These are phyloP conservation scores for Lepeophtheirus salmonis DNA, from an alignment of 1,140 invertebrate genomes.

Conservation along the genomic window DNA sequence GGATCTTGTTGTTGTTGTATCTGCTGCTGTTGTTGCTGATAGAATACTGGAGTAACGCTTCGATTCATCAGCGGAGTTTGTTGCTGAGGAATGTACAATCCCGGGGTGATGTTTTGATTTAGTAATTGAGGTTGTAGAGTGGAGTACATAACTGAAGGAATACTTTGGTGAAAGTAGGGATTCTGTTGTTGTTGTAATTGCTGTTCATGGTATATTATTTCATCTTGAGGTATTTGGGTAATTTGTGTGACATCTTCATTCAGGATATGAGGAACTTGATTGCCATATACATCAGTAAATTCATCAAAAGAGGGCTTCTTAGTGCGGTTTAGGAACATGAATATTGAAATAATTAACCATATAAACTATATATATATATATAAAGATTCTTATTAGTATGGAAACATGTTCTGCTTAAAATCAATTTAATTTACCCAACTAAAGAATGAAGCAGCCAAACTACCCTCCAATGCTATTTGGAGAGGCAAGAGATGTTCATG, in stretches of 20 bases:
- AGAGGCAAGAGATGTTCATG: conserved; percentile 9
- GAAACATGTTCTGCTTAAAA: too few species aligned
- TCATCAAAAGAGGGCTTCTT: too few species aligned
- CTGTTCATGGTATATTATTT: not conserved
- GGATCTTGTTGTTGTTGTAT: too few species aligned
- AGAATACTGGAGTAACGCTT: too few species aligned
- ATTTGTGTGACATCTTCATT: not conserved
- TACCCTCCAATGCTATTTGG: not conserved
- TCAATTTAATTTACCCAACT: not conserved
- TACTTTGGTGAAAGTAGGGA: not conserved
- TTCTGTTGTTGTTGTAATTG: not conserved
- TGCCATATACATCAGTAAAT: not conserved
- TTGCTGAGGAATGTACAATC: too few species aligned
- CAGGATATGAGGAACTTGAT: too few species aligned
- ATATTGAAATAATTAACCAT: not conserved
- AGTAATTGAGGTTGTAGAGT: not conserved
- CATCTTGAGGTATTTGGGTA: not conserved
- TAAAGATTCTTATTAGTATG: too few species aligned
- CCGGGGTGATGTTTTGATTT: too few species aligned
- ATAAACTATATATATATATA: too few species aligned
- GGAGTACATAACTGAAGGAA: not conserved
- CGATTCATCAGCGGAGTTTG: not conserved
- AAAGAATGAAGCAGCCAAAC: not conserved
- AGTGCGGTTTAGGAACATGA: not conserved
- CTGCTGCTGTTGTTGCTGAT: too few species aligned